Evolutionary conservation across 2,888 invertebrate species (phyloP), one percentile per base, ranked within the genome.

Genomic region (Anthrax anthrax): DNA sequence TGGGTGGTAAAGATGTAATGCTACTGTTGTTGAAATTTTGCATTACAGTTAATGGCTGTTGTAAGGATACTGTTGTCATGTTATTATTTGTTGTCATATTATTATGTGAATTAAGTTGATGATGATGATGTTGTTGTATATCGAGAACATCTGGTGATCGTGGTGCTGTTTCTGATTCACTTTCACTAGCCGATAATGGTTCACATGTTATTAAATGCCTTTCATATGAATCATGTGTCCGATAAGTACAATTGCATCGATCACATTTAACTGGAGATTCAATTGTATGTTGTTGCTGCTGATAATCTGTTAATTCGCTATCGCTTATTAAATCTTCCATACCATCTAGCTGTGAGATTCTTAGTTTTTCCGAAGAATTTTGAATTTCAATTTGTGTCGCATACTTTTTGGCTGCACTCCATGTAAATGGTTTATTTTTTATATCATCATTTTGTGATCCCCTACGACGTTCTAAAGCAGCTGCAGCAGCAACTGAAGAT

Each of bases 181-280:
- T 85, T 63, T 88, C 87, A 60, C 84, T 86, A 1, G 82, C 82
- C 2, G 68, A 69, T 67, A 85, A 77, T 61, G 81, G 78, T 56
- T 86, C 86, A 60, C 89, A 89, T 19, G 76, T 77, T 10, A 77
- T 73, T 50, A 88, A 69, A 61, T 89, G 89, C 39, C 86, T 73
- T 57, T 85, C 81, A 58, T 82, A 89, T 45, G 87, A 87, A 49
- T 82, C 81, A 52, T 80, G 80, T 42, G 86, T 87, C 57, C 88
- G 73, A 59, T 88, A 89, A 3, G 87, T 87, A 59, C 90, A 83
- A 57, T 86, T 86, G 60, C 92, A 94, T 52, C 85, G 77, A 55
- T 83, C 80, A 65, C 92, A 94, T 57, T 85, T 83, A 1, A 91
- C 89, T 9, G 74, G 74, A 48, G 66, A 65, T 14, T 74, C 70